Percentiles rank a stretch among this genome's conserved stretches.
Evolutionary conservation across 2,797 vertebrate species (phyloP).

Genomic region (Lepilemur ruficaudatus): DNA sequence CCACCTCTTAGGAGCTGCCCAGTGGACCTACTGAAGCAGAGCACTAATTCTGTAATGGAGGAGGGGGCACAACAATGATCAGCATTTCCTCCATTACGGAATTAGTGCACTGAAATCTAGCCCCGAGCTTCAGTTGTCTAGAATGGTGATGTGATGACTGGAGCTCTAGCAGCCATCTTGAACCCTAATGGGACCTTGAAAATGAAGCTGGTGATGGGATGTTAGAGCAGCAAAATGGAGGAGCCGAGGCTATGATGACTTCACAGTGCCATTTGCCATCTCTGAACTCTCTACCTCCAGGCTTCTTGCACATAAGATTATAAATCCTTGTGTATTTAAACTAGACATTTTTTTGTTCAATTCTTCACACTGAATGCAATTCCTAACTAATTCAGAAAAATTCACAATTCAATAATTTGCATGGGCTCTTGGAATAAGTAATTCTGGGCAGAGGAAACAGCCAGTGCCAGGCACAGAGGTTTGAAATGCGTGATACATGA

Average conservation of each 20-base stretch:
- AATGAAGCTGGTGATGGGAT: not conserved
- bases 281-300: not conserved
- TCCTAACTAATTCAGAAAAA: constrained; percentile 38
- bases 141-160: not conserved
- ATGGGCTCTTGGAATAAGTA: constrained; percentile 26
- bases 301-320: not conserved
- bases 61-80: not conserved
- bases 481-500: constrained; percentile 22
- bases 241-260: not conserved
- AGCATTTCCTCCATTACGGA: not conserved
- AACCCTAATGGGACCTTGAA: not conserved
- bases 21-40: not conserved
- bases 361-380: constrained; percentile 6
- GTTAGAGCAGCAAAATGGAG: not conserved
- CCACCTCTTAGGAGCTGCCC: not conserved
- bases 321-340: not conserved
- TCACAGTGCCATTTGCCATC: not conserved
- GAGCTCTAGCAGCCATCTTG: not conserved
- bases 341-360: not conserved
- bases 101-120: too few species aligned
- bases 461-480: not conserved
- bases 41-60: not conserved
- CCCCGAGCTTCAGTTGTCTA: not conserved
- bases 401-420: not conserved
- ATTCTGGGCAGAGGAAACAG: not conserved